Evolutionary conservation across 2,113 vertebrate species (phyloP).

Genomic region (Benitochromis conjunctus): DNA sequence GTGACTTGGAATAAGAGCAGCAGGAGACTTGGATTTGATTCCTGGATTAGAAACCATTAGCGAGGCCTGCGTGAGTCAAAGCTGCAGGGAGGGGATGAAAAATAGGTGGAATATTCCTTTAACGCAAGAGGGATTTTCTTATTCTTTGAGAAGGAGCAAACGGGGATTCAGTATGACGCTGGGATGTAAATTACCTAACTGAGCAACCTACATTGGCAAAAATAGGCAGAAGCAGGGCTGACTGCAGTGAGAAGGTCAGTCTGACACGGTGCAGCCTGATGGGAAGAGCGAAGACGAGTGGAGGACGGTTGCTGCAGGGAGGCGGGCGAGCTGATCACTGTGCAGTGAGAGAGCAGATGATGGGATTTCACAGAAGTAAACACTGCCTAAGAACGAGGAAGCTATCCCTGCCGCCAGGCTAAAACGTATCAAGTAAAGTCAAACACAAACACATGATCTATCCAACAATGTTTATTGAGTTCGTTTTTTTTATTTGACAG

Average conservation of each 20-base stretch:
- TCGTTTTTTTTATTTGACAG: constrained; percentile 31
- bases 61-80: neutral
- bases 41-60: neutral
- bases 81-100: neutral
- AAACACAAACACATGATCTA: neutral
- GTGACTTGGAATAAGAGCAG: neutral
- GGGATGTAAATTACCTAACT: neutral
- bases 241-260: neutral
- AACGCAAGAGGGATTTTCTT: neutral
- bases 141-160: neutral
- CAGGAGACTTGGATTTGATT: neutral
- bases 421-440: neutral
- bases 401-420: neutral
- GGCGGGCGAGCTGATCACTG: neutral
- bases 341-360: neutral
- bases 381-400: neutral
- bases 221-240: neutral
- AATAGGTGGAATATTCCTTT: neutral
- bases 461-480: constrained; percentile 60
- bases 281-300: neutral
- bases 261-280: neutral
- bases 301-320: neutral
- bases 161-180: neutral
- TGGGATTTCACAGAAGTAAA: neutral
- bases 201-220: neutral